Evolutionary conservation across 2,888 invertebrate species (phyloP).

Genomic region (Sycophila texana): DNA sequence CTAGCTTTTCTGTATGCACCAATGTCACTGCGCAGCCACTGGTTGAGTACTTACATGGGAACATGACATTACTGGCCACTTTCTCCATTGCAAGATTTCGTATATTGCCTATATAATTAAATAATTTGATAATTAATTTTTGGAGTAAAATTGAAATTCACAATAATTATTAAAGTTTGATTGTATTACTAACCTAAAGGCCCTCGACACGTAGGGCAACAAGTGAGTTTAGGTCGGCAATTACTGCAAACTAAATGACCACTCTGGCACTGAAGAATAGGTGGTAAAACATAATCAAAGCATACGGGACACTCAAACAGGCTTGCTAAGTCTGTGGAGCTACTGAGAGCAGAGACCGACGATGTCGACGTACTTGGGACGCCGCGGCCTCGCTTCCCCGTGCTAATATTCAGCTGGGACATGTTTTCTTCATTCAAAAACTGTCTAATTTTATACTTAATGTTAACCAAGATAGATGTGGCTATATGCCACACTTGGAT

Average conservation of each 20-base stretch:
- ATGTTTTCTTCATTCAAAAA: conserved; percentile 62
- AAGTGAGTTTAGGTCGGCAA: conserved; percentile 96
- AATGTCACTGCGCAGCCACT: conserved; percentile 95
- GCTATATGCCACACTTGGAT: conserved; percentile 1
- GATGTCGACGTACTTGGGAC: conserved; percentile 75
- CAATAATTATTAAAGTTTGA: neutral
- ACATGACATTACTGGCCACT: conserved; percentile 98
- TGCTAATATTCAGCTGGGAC: conserved; percentile 72
- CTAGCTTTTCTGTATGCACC: conserved; percentile 97
- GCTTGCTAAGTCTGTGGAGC: conserved; percentile 92
- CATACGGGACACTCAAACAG: conserved; percentile 98
- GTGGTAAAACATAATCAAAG: conserved; percentile 99
- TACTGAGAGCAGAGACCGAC: conserved; percentile 80
- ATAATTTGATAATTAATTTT: conserved; percentile 17
- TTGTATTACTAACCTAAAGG: conserved; percentile 82
- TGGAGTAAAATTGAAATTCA: conserved; percentile 2
- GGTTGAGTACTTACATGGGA: conserved; percentile 98
- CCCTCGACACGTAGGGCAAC: conserved; percentile 98
- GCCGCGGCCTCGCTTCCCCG: conserved; percentile 73
- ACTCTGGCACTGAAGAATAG: conserved; percentile 98
- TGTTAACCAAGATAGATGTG: conserved; percentile 9
- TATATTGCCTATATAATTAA: conserved; percentile 85
- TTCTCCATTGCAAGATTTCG: conserved; percentile 99
- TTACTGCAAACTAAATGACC: conserved; percentile 99
- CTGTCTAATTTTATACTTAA: conserved; percentile 9